A percentile compares a stretch with the other conserved stretches of the same genome.
Conservation (phyloP, 2,888 invertebrate species). For the Polymixis flavicincta region DNA sequence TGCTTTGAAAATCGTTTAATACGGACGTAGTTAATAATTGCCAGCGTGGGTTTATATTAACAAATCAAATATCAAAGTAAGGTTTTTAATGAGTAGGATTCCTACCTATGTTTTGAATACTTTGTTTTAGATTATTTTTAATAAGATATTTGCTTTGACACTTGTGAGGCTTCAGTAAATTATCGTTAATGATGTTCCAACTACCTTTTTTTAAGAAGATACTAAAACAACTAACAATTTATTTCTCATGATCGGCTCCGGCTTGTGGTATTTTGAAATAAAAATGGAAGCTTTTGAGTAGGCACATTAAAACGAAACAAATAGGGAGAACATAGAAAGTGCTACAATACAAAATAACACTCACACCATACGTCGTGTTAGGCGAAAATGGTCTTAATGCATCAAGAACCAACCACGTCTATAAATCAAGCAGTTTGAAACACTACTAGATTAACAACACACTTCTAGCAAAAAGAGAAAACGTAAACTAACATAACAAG, state of each 20-base stretch:
- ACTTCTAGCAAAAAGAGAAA: constrained; percentile 8
- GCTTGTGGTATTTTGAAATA: neutral
- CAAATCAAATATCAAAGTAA: neutral
- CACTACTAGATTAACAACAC: constrained; percentile 1
- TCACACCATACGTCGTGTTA: neutral
- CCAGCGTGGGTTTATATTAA: neutral
- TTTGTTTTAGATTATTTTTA: neutral
- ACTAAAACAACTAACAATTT: too few relatives aligned
- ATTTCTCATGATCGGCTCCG: neutral
- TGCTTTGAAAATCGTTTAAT: too few relatives aligned
- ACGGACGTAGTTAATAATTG: neutral
- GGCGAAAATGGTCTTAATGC: neutral
- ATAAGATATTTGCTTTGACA: neutral
- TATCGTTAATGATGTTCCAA: neutral
- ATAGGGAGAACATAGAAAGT: neutral
- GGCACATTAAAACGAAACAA: neutral
- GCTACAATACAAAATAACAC: neutral
- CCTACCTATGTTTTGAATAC: neutral
- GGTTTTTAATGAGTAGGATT: neutral
- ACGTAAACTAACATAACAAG: neutral
- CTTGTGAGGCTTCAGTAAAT: neutral
- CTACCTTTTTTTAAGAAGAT: neutral
- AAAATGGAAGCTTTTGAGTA: neutral
- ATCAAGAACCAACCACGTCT: neutral
- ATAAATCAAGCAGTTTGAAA: constrained; percentile 15